phyloP scores from a whole-genome alignment of 2,888 invertebrate genomes.

The Chrysodeixis includens region DNA sequence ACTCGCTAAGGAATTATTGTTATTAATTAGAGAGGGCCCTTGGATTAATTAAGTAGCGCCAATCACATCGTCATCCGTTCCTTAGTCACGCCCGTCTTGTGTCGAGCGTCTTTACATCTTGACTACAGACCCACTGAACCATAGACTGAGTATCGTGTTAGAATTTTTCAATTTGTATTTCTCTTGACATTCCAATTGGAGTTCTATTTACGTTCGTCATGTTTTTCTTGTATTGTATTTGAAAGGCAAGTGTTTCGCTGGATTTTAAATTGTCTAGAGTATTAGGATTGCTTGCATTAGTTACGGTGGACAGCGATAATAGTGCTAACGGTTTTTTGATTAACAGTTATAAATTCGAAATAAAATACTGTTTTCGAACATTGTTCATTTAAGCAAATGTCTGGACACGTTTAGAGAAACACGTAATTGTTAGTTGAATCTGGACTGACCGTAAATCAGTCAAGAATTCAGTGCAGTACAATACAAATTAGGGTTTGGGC shows the following conservation, averaged over 20 bases:
- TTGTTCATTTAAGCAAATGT: background rate
- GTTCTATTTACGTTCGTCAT: background rate
- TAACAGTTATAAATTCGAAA: background rate
- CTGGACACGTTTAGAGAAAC: slow-evolving; percentile 20
- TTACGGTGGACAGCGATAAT: slow-evolving; percentile 3
- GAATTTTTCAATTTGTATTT: slow-evolving; percentile 10
- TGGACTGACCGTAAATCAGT: slow-evolving; percentile 28
- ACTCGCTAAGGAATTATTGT: slow-evolving; percentile 83
- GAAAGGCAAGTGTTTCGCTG: background rate
- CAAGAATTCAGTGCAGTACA: slow-evolving; percentile 29
- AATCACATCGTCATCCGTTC: slow-evolving; percentile 84
- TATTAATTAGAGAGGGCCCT: slow-evolving; percentile 87
- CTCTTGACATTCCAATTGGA: slow-evolving; percentile 11
- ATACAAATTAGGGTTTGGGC: slow-evolving; percentile 34
- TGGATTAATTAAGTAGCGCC: slow-evolving; percentile 88
- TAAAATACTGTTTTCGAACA: background rate
- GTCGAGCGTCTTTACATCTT: slow-evolving; percentile 86
- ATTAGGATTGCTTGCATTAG: slow-evolving; percentile 1
- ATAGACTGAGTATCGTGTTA: slow-evolving; percentile 50
- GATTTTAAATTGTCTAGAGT: slow-evolving; percentile 8
- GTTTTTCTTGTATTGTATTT: slow-evolving; percentile 8
- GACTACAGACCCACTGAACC: slow-evolving; percentile 61
- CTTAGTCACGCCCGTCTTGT: slow-evolving; percentile 79
- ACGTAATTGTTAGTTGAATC: slow-evolving; percentile 27
- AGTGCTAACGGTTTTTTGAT: slow-evolving; percentile 2